Evolutionary conservation across 2,113 vertebrate species (phyloP).

Genomic region (Climacteris rufus): DNA sequence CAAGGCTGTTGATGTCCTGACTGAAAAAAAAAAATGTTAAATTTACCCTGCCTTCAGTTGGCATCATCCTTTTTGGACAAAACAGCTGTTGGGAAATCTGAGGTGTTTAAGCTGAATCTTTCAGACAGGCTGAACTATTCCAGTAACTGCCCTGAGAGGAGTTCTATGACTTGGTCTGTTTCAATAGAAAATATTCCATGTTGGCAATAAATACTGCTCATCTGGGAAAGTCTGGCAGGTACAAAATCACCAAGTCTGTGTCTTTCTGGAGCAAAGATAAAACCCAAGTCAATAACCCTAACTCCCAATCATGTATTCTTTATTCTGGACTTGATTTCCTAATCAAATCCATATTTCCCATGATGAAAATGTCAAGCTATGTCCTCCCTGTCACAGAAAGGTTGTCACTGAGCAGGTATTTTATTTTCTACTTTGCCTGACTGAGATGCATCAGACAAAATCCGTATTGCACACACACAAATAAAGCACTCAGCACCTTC

Average conservation of each 20-base stretch:
- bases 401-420: not conserved
- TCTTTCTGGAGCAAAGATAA: not conserved
- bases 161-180: not conserved
- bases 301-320: not conserved
- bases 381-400: not conserved
- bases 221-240: not conserved
- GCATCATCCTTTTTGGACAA: not conserved
- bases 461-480: accelerated
- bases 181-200: not conserved
- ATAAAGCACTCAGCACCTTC: not conserved
- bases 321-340: not conserved
- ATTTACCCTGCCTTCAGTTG: not conserved
- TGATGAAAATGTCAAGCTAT: accelerated
- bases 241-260: not conserved
- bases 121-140: not conserved
- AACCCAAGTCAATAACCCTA: not conserved
- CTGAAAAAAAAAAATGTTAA: not conserved
- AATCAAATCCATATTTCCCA: not conserved
- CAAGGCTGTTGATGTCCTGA: not conserved
- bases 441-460: not conserved
- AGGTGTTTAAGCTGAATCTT: not conserved
- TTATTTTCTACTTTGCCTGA: not conserved
- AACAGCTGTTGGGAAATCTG: not conserved
- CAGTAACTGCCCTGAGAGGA: not conserved
- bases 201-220: not conserved